Evolutionary conservation across 2,797 vertebrate genomes (phyloP).

Genomic region (Crocidura indochinensis): DNA sequence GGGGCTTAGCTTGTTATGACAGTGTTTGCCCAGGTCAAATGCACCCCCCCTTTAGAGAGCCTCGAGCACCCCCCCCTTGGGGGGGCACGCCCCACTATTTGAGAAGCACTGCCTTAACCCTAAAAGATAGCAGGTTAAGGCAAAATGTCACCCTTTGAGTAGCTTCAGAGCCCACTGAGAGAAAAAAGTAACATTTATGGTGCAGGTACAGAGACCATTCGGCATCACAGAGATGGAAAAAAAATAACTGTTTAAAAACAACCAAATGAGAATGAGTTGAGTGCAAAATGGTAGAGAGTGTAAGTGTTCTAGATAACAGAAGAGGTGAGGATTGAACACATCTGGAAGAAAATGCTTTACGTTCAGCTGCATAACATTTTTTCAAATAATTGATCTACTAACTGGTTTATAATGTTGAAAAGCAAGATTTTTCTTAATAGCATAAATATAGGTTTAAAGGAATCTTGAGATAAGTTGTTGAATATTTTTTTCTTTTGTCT

Average conservation of each 20-base stretch:
- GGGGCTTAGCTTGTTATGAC: no score
- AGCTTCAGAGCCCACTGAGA: neutral
- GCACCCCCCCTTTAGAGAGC: no score
- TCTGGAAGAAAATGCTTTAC: neutral
- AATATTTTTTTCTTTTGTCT: conserved; percentile 25
- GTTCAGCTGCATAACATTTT: neutral
- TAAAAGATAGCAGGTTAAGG: no score
- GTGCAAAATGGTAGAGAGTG: neutral
- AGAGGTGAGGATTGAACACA: neutral
- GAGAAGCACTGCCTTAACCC: no score
- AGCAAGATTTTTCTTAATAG: neutral
- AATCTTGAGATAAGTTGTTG: neutral
- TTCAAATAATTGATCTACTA: conserved; percentile 50
- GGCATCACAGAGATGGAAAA: neutral
- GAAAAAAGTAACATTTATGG: neutral
- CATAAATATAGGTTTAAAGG: conserved; percentile 25
- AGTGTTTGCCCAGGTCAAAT: no score
- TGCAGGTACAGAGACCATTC: neutral
- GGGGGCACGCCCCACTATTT: no score
- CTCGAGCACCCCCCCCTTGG: no score
- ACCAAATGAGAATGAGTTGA: neutral
- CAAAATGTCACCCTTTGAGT: neutral
- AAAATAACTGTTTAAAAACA: neutral
- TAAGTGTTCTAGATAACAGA: neutral
- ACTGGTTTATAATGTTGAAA: conserved; percentile 28